Base-by-base conservation (phyloP, 2,113 vertebrate species). In the Mugil cephalus region DNA sequence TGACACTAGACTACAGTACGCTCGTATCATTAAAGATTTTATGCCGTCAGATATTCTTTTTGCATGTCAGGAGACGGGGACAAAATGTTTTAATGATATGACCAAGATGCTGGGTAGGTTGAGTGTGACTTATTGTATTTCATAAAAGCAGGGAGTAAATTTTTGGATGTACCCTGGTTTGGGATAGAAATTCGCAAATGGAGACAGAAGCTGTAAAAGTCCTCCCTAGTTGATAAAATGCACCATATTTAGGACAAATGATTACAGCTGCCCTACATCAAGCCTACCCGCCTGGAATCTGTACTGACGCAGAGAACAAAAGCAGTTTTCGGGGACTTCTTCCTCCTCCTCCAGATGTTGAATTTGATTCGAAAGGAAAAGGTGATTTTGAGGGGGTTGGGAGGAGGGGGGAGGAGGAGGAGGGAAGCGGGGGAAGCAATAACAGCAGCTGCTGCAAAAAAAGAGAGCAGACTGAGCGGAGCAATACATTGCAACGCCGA, bases 281-380 rank as follows among this genome's bases (percentile, higher is more conserved):
- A 55, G 63, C 47, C 63, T 59, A 50, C 24, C 56, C 12, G 38
- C 46, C 74, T 47, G 18, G 74, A 75, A 83, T 78, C 58, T 50
- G 53, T 45, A 82, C 72, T 79, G 81, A 89, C 82, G 24, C 55
- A 6, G 50, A 80, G 74, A 89, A 88, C 84, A 88, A 88, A 88
- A 85, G 74, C 67, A 67, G 34, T 80, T 75, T n/a, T 50, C 50
- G n/a, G 84, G 73, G 74, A 82, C 63, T 63, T 61, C 50, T 58
- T 73, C 66, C 65, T 74, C 66, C 65, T 74, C 64, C 86, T 84
- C 85, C 88, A 89, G 84, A 90, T 91, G 89, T 91, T 91, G 87
- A 89, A 85, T 77, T 86, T 90, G 88, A 92, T 92, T 89, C 45
- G 53, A 90, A 79, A 86, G 74, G 87, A 90, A 88, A 89, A 88